Conservation (phyloP, 2,113 vertebrate species). For the Dasyornis broadbenti region DNA sequence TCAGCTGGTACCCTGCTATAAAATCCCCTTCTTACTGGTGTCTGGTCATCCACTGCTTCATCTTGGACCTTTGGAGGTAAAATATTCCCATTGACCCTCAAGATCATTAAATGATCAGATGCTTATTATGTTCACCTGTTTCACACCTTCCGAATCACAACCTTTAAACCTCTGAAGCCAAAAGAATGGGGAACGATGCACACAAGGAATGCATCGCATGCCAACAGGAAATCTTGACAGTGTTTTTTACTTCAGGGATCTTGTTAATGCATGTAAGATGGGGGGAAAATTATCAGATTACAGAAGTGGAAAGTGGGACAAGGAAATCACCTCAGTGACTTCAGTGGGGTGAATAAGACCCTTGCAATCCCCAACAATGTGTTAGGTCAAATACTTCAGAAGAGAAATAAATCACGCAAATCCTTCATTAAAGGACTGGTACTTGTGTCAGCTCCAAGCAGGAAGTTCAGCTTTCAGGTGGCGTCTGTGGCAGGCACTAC, state of each 20-base stretch:
- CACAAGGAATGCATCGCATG: not conserved
- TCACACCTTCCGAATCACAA: not conserved
- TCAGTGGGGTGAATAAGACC: not conserved
- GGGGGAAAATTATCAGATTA: not conserved
- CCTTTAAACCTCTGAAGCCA: not conserved
- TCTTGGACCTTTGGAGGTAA: not conserved
- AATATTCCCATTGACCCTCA: not conserved
- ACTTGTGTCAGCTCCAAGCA: not conserved
- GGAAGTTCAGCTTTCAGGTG: not conserved
- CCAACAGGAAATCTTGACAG: not conserved
- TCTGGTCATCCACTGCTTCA: not conserved
- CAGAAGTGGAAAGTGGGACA: not conserved
- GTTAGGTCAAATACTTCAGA: not conserved
- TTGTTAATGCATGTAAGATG: not conserved
- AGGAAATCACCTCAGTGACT: not conserved
- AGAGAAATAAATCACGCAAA: not conserved
- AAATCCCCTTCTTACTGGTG: not conserved
- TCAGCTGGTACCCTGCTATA: not conserved
- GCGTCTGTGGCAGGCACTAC: not conserved
- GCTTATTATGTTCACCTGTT: not conserved
- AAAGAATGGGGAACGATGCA: not conserved
- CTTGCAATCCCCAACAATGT: not conserved
- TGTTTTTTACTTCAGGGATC: not conserved
- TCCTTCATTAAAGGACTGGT: not conserved
- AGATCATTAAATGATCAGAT: not conserved